Base-by-base conservation (phyloP, 2,888 invertebrate species). In the Papilio demoleus region DNA sequence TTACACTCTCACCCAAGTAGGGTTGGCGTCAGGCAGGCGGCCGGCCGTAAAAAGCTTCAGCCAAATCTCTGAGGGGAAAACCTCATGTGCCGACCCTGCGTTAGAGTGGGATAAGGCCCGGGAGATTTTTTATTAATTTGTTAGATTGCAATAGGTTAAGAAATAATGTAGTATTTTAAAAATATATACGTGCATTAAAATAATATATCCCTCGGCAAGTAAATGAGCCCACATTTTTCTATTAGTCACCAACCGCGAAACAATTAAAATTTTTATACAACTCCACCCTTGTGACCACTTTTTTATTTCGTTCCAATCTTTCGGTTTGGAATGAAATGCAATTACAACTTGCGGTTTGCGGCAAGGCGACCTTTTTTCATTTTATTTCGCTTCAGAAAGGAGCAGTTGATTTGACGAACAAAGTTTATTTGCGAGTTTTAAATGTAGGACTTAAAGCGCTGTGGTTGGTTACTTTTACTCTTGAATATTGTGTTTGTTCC, bases 201-300 rank as follows among this genome's bases (percentile, higher is more conserved):
- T 17, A 50, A 27, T 6, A 24, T 5, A 50, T 27, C 11, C 50
- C 53, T 53, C 5, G 12, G 53, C 6, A 27, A n/a, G 27, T 24
- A 50, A 53, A 53, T 53, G n/a, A 53, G 77, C 76, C 74, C 75
- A 75, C 72, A 65, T 70, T 69, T 72, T 72, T 69, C 76, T 77
- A 79, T 77, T 75, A 68, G 72, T 73, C 70, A 71, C 19, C 42
- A 45, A 66, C 72, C 71, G 71, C 71, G 62, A 64, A 67, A 68
- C 58, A 64, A 68, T 56, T 68, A 63, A 68, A 67, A 45, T 59
- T 58, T 27, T 68, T 42, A 63, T 40, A 64, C 38, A 59, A 36
- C 58, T 68, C 59, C 42, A 4, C 24, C 45, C 27, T 53, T 31
- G 38, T 50, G 47, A 47, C 17, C 58, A 68, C 50, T 40, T 50